These are phyloP conservation scores for Atrichornis clamosus DNA, from an alignment of 2,113 vertebrate genomes.

Conservation along the genomic window DNA sequence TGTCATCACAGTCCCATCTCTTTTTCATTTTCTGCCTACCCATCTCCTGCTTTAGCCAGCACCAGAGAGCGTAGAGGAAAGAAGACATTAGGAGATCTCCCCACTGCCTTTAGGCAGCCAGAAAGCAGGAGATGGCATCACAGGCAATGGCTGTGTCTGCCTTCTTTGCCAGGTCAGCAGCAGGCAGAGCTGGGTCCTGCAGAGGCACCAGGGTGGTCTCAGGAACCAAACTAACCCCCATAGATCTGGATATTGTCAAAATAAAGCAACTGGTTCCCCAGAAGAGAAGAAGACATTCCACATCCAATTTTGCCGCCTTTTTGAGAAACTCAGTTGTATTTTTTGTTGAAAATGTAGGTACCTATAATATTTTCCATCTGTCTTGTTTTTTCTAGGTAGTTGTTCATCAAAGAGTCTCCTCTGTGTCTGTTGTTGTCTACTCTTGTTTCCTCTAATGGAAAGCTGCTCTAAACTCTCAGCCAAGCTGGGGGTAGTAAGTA, in stretches of 20 bases:
- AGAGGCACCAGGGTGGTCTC: background rate
- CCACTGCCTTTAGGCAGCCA: background rate
- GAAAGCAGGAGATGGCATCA: background rate
- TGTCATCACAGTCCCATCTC: background rate
- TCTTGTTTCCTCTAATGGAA: background rate
- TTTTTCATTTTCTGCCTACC: background rate
- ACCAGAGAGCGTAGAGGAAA: background rate
- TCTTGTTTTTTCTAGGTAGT: background rate
- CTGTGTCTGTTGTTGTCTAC: background rate
- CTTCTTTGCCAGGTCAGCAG: background rate
- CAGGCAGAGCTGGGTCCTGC: background rate
- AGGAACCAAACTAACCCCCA: background rate
- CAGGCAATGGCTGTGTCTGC: background rate
- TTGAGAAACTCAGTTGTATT: background rate
- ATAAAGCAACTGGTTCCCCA: background rate
- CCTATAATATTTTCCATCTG: background rate
- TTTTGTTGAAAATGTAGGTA: background rate
- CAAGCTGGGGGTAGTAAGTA: background rate
- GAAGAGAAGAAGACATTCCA: background rate
- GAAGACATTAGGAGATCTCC: background rate
- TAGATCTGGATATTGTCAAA: background rate
- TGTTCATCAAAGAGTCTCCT: background rate
- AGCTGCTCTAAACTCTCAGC: background rate
- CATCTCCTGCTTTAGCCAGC: background rate
- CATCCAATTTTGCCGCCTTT: background rate